Percentiles rank a stretch among this genome's conserved stretches.
phyloP scores from a whole-genome alignment of 2,888 invertebrate genomes.

The Falcaria lacertinaria region DNA sequence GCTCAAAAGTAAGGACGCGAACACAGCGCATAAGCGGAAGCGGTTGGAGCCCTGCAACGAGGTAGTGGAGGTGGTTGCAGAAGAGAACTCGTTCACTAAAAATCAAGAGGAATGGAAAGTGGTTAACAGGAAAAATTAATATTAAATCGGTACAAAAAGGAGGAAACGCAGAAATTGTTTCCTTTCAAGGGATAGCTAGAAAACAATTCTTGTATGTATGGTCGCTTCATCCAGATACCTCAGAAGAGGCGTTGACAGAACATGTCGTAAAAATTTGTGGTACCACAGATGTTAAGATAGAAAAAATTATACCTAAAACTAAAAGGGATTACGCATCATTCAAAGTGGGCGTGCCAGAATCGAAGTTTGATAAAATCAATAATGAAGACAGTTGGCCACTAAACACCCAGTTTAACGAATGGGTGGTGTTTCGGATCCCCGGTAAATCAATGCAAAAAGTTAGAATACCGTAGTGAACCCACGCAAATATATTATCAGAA shows the following conservation, averaged over 20 bases:
- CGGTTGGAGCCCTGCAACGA: not conserved
- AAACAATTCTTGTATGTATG: conserved; percentile 13
- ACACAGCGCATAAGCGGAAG: not conserved
- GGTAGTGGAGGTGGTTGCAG: not conserved
- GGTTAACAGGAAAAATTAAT: not conserved
- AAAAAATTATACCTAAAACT: conserved; percentile 11
- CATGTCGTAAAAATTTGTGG: conserved; percentile 9
- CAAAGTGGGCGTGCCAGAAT: conserved; percentile 14
- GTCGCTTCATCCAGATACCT: conserved; percentile 11
- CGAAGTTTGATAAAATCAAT: conserved; percentile 6
- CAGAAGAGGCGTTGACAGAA: conserved; percentile 1
- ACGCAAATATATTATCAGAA: not conserved
- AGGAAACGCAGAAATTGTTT: not conserved
- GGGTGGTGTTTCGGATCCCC: conserved; percentile 13
- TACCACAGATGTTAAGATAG: conserved; percentile 3
- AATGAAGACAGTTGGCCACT: conserved; percentile 9
- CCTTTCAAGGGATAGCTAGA: not conserved
- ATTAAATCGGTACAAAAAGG: not conserved
- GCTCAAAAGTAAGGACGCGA: not conserved
- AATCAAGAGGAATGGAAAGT: not conserved
- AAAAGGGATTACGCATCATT: conserved; percentile 16
- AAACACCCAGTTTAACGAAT: conserved; percentile 13
- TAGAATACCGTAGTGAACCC: not conserved
- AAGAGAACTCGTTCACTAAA: not conserved
- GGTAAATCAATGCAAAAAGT: conserved; percentile 1